Conservation (phyloP, 2,888 invertebrate species). For the Dynastes grantii region DNA sequence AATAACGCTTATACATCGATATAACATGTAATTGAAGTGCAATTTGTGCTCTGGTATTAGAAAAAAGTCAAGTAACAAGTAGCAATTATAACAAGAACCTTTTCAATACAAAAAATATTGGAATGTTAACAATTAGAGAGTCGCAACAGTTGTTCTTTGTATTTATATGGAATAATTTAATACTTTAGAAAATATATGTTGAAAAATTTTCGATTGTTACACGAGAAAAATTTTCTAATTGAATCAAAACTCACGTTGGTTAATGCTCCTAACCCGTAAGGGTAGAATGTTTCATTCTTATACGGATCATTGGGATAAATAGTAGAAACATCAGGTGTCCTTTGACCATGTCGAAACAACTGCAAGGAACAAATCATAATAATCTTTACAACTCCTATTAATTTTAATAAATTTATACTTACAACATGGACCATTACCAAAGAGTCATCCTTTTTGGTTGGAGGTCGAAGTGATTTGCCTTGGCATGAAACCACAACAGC, state of each 20-base stretch:
- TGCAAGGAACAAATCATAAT: background rate
- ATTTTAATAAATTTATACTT: background rate
- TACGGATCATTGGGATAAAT: slow-evolving; percentile 52
- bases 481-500: background rate
- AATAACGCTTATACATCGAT: too few relatives aligned
- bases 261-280: slow-evolving; percentile 47
- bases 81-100: too few relatives aligned
- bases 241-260: slow-evolving; percentile 41
- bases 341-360: slow-evolving; percentile 50
- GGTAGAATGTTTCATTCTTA: slow-evolving; percentile 50
- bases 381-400: slow-evolving; percentile 1
- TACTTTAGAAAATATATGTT: background rate
- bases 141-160: background rate
- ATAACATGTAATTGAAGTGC: too few relatives aligned
- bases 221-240: background rate
- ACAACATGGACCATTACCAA: slow-evolving; percentile 28
- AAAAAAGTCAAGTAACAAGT: too few relatives aligned
- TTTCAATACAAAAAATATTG: background rate
- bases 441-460: background rate
- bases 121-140: background rate
- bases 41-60: too few relatives aligned
- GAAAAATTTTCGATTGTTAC: background rate
- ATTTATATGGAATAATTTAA: background rate
- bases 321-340: slow-evolving; percentile 50
- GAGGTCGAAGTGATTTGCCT: background rate